phyloP scores from a whole-genome alignment of 23 tunicate species.

The Styela plicata region DNA sequence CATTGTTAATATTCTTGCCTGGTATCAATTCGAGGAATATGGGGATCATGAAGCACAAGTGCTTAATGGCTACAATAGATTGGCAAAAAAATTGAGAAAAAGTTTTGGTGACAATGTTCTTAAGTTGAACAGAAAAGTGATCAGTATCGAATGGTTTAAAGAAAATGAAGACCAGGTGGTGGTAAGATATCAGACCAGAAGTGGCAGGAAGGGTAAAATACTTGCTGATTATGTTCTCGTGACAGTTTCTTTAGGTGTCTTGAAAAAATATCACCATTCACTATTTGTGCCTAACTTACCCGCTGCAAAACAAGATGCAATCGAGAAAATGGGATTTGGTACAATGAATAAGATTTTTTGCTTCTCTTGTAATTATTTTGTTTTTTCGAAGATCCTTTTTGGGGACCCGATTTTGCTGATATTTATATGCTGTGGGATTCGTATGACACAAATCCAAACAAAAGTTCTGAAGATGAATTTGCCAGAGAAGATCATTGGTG shows the following conservation, averaged over 20 bases:
- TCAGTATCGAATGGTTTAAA: neutral
- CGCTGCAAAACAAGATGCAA: conserved; percentile 10
- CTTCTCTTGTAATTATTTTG: no score
- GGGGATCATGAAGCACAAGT: neutral
- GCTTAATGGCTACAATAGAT: neutral
- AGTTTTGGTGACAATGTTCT: neutral
- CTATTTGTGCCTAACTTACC: conserved; percentile 36
- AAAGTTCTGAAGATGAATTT: neutral
- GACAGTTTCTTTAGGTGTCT: conserved; percentile 47
- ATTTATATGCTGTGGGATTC: neutral
- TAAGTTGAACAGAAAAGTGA: neutral
- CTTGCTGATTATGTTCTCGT: conserved; percentile 59
- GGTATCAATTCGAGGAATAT: neutral
- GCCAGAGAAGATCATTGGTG: neutral
- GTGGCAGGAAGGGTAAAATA: neutral
- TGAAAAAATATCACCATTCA: conserved; percentile 19
- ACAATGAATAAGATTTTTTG: conserved; percentile 23
- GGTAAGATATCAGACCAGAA: neutral
- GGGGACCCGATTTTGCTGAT: conserved; percentile 17
- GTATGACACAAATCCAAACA: neutral
- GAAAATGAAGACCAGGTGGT: neutral
- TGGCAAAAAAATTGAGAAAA: neutral
- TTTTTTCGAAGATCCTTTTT: conserved; percentile 38
- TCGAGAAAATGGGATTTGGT: conserved; percentile 41
- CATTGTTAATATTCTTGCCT: neutral